phyloP scores from a whole-genome alignment of 2,797 vertebrate species.

The Nasua narica region DNA sequence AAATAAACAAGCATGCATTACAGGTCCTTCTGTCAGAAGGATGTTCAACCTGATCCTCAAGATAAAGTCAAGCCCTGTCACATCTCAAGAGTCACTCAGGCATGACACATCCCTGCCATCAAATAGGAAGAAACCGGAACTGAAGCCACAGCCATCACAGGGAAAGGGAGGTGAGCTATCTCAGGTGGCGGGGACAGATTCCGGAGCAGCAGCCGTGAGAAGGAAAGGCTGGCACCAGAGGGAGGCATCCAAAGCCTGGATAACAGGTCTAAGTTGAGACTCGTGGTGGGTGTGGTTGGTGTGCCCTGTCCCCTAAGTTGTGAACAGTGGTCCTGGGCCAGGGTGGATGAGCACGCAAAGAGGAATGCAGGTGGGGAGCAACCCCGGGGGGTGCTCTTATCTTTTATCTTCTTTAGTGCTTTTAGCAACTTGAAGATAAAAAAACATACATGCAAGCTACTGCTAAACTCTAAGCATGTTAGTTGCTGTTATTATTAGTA shows the following conservation, averaged over 20 bases:
- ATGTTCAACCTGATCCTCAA: background rate
- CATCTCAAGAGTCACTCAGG: background rate
- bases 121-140: background rate
- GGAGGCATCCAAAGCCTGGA: background rate
- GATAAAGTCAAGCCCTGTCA: background rate
- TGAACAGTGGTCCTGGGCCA: too few species aligned
- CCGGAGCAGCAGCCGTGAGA: background rate
- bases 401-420: background rate
- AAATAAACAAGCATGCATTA: background rate
- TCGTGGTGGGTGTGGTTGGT: accelerated
- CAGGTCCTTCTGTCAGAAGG: background rate
- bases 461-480: background rate
- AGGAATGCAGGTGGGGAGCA: background rate
- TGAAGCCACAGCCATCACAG: background rate
- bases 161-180: background rate
- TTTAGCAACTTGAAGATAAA: background rate
- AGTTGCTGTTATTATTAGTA: background rate
- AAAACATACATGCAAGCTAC: background rate
- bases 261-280: background rate
- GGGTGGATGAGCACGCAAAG: background rate
- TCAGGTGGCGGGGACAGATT: background rate
- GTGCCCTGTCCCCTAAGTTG: too few species aligned
- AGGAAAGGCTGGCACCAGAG: too few species aligned
- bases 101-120: background rate
- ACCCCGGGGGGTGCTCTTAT: background rate